phyloP scores from a whole-genome alignment of 2,888 invertebrate species.

The Drosophila cognata region DNA sequence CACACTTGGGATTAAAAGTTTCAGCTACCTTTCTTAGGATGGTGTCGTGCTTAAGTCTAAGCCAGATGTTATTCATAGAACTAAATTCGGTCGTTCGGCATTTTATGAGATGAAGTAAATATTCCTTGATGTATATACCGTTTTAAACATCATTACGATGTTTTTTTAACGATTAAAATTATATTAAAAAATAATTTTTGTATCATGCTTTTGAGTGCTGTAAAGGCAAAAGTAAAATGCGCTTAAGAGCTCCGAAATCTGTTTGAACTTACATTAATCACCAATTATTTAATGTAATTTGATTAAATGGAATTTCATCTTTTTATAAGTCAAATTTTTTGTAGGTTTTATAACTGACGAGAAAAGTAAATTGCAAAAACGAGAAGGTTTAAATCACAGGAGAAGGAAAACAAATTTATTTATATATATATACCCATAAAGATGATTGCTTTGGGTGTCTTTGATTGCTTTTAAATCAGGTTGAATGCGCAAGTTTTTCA shows the following conservation, averaged over 20 bases:
- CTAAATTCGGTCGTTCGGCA: neutral
- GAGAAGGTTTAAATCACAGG: neutral
- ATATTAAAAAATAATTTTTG: neutral
- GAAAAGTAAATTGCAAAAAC: neutral
- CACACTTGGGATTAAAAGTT: neutral
- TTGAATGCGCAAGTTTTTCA: slow-evolving; percentile 16
- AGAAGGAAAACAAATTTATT: neutral
- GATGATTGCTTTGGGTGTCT: slow-evolving; percentile 20
- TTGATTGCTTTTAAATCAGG: slow-evolving; percentile 30
- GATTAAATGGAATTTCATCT: neutral
- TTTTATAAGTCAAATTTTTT: neutral
- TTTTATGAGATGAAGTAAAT: neutral
- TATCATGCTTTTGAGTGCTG: slow-evolving; percentile 2
- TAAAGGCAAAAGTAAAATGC: neutral
- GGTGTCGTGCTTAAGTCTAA: neutral
- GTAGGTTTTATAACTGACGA: neutral
- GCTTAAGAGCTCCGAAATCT: neutral
- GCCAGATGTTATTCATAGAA: neutral
- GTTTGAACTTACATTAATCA: neutral
- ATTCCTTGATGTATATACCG: neutral
- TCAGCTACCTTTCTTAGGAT: too few relatives aligned
- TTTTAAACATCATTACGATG: neutral
- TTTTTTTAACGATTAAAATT: neutral
- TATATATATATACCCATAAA: neutral
- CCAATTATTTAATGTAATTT: neutral